A percentile compares a stretch with the other conserved stretches of the same genome.
Conservation (phyloP, 2,888 invertebrate genomes). For the Philaethria dido region DNA sequence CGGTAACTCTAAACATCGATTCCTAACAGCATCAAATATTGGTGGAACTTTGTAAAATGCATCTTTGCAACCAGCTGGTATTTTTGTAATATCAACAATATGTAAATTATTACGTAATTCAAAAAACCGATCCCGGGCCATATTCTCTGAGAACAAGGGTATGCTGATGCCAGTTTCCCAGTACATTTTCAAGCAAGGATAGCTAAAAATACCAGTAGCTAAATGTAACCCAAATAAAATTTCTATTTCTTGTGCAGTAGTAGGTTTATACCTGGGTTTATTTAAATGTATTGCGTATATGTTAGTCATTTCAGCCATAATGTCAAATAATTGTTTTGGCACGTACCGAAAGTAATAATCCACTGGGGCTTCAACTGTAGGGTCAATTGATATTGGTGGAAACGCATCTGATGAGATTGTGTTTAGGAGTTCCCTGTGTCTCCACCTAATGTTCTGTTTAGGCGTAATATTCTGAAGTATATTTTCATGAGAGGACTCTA, state of each 20-base stretch:
- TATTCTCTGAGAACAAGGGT: conserved; percentile 45
- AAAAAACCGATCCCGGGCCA: conserved; percentile 49
- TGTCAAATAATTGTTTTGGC: conserved; percentile 44
- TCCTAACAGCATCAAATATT: conserved; percentile 48
- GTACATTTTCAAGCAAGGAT: conserved; percentile 47
- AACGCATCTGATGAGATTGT: conserved; percentile 44
- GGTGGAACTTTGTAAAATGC: conserved; percentile 44
- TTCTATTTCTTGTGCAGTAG: conserved; percentile 45
- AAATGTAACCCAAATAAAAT: conserved; percentile 47
- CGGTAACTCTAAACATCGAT: conserved; percentile 46
- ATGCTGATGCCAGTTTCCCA: conserved; percentile 46
- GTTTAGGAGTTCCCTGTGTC: no score
- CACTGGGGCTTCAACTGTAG: conserved; percentile 44
- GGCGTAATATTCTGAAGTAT: no score
- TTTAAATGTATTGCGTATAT: conserved; percentile 46
- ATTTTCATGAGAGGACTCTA: no score
- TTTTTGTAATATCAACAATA: conserved; percentile 45
- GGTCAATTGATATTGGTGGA: conserved; percentile 46
- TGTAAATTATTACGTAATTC: conserved; percentile 47
- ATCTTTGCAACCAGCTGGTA: conserved; percentile 35
- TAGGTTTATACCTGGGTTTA: conserved; percentile 43
- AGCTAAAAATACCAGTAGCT: conserved; percentile 46
- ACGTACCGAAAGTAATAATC: conserved; percentile 47
- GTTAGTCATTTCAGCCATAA: conserved; percentile 49
- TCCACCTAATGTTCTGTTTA: no score